These are phyloP conservation scores for Cricetomys ansorgei DNA, from an alignment of 2,113 vertebrate species.

Conservation along the genomic window DNA sequence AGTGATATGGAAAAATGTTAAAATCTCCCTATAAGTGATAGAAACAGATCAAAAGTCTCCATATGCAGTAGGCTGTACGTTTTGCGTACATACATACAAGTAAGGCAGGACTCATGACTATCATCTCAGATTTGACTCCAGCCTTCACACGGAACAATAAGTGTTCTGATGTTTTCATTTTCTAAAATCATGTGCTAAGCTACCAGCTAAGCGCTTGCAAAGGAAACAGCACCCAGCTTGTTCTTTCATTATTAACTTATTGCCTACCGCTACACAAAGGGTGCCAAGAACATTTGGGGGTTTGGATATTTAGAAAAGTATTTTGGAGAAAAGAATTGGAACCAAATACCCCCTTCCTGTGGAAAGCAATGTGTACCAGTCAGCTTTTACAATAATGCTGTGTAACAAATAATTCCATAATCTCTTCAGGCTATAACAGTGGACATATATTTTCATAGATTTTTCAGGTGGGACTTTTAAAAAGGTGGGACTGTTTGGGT, in stretches of 20 bases:
- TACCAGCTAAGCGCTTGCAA: not conserved
- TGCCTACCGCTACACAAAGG: not conserved
- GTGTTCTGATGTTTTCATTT: not conserved
- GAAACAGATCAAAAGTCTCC: not conserved
- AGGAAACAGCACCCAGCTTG: not conserved
- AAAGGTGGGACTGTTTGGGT: not conserved
- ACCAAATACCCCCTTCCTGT: not conserved
- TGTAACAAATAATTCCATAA: not conserved
- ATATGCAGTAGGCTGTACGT: not conserved
- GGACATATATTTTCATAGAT: not conserved
- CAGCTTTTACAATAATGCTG: not conserved
- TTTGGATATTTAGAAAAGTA: not conserved
- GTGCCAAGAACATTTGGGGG: not conserved
- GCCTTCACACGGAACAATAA: not conserved
- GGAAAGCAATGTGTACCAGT: not conserved
- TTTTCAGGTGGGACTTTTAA: not conserved
- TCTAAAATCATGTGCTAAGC: not conserved
- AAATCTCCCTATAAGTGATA: not conserved
- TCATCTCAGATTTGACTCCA: not conserved
- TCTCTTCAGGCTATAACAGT: not conserved
- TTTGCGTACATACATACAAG: not conserved
- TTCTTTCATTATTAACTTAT: not conserved
- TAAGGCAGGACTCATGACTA: not conserved
- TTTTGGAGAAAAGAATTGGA: not conserved
- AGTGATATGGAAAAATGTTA: not conserved